Evolutionary conservation across 2,888 invertebrate species (phyloP).

Genomic region (Vanessa cardui): DNA sequence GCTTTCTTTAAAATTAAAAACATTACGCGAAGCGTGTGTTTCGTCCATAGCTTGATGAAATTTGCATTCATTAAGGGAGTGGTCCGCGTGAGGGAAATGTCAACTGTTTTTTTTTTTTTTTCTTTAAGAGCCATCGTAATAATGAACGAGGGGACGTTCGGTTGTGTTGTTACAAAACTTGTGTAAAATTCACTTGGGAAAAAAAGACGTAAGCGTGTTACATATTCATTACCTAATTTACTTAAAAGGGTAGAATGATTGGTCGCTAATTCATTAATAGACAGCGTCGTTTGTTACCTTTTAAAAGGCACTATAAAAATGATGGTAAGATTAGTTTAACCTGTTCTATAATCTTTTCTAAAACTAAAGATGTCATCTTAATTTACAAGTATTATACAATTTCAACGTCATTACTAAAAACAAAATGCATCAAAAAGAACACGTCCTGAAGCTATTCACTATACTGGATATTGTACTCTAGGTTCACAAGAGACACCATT

Average conservation of each 20-base stretch:
- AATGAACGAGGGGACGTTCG: slow-evolving; percentile 41
- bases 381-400: not conserved
- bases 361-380: too few relatives aligned
- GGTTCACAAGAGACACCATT: too few relatives aligned
- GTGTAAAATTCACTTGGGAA: slow-evolving; percentile 27
- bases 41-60: slow-evolving; percentile 62
- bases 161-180: slow-evolving; percentile 35
- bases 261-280: not conserved
- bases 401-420: too few relatives aligned
- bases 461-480: too few relatives aligned
- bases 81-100: slow-evolving; percentile 54
- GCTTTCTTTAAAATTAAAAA: slow-evolving; percentile 55
- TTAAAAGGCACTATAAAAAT: too few relatives aligned
- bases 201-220: slow-evolving; percentile 19
- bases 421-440: too few relatives aligned
- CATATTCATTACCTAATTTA: slow-evolving; percentile 28
- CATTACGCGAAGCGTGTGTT: slow-evolving; percentile 62
- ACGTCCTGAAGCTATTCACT: too few relatives aligned
- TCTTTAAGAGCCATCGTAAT: slow-evolving; percentile 52
- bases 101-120: slow-evolving; percentile 54
- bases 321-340: too few relatives aligned
- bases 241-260: slow-evolving; percentile 19
- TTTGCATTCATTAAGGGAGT: slow-evolving; percentile 76
- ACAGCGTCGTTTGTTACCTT: not conserved
- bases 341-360: too few relatives aligned